phyloP scores from a whole-genome alignment of 2,113 vertebrate species.

The Myxocyprinus asiaticus region DNA sequence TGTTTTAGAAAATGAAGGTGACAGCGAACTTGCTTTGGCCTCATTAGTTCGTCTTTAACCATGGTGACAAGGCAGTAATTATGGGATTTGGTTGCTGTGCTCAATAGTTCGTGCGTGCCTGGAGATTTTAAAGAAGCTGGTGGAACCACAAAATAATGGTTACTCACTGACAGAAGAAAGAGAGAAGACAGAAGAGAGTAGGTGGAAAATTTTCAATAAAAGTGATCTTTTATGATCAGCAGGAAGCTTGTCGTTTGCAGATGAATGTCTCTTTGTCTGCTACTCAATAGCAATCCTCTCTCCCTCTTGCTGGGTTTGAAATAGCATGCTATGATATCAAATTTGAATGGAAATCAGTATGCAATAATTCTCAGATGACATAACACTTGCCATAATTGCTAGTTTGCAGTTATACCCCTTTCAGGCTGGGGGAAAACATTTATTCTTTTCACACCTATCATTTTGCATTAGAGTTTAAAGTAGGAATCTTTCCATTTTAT shows the following conservation, averaged over 20 bases:
- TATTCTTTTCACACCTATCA: background rate
- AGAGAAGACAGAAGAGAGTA: constrained; percentile 26
- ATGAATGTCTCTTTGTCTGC: background rate
- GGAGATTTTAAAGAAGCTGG: background rate
- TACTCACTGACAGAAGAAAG: background rate
- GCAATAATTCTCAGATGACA: constrained; percentile 19
- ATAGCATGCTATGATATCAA: constrained; percentile 25
- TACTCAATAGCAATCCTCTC: background rate
- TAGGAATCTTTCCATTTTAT: background rate
- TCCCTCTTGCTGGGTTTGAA: constrained; percentile 21
- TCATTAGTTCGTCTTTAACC: constrained; percentile 39
- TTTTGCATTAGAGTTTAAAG: background rate
- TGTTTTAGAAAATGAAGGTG: background rate
- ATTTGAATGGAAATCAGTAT: constrained; percentile 17
- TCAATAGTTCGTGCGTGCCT: background rate
- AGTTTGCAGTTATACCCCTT: background rate
- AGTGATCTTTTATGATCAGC: constrained; percentile 45
- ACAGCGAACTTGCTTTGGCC: constrained; percentile 19
- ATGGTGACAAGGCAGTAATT: constrained; percentile 32
- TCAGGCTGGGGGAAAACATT: background rate
- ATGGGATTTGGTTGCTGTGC: constrained; percentile 24
- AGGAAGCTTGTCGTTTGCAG: constrained; percentile 6
- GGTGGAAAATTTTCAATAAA: constrained; percentile 12
- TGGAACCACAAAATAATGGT: background rate
- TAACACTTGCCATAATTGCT: background rate